Conservation (phyloP, 2,113 vertebrate species). For the Isichthys henryi region DNA sequence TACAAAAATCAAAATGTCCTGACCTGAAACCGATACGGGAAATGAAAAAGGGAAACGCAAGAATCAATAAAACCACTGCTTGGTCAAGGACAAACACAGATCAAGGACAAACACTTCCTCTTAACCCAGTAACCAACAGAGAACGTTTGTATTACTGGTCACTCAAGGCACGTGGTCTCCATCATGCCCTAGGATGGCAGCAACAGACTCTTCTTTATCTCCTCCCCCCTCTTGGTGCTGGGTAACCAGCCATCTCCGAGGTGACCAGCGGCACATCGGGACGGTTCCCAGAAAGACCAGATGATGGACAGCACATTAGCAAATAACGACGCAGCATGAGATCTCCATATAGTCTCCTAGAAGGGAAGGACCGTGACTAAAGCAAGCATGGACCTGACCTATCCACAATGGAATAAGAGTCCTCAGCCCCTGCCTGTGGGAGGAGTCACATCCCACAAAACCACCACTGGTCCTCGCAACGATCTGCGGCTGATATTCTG, state of each 20-base stretch:
- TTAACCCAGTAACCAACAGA: neutral
- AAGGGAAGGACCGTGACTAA: neutral
- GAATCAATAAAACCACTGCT: neutral
- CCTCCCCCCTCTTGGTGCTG: neutral
- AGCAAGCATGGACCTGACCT: neutral
- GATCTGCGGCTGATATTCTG: neutral
- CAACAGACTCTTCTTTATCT: neutral
- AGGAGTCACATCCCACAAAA: neutral
- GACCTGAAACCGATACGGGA: neutral
- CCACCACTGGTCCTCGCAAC: neutral
- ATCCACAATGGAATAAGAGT: neutral
- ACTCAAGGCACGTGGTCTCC: neutral
- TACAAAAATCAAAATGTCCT: neutral
- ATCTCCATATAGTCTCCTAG: neutral
- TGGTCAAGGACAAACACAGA: neutral
- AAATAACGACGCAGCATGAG: neutral
- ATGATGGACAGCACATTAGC: neutral
- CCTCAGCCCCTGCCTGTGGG: neutral
- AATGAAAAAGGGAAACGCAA: neutral
- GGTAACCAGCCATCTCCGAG: slow-evolving; percentile 3
- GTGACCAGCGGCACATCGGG: neutral
- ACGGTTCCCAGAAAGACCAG: neutral
- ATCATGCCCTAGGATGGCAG: neutral
- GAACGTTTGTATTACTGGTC: neutral
- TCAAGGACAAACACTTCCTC: neutral